A percentile compares a stretch with the other conserved stretches of the same genome.
phyloP scores from a whole-genome alignment of 1,140 invertebrate species.

The silkworm (Bombyx mori) region DNA sequence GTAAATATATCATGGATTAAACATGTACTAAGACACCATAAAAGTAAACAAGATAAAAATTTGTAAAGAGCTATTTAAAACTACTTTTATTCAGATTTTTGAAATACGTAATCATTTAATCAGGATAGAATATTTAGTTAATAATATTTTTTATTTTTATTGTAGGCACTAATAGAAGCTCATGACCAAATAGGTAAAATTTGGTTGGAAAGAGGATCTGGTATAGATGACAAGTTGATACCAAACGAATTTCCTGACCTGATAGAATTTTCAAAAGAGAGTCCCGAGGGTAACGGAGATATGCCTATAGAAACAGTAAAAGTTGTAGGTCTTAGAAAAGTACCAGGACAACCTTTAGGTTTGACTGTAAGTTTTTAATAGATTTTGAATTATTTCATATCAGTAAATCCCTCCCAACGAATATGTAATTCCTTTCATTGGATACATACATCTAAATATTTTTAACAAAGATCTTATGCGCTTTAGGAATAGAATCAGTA shows the following conservation, averaged over 20 bases:
- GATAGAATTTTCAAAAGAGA: constrained; percentile 45
- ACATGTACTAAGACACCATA: too few relatives aligned
- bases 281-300: constrained; percentile 68
- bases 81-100: too few relatives aligned
- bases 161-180: constrained; percentile 72
- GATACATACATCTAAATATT: too few relatives aligned
- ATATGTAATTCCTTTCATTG: too few relatives aligned
- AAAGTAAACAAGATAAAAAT: too few relatives aligned
- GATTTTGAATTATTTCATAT: background rate
- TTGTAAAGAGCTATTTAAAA: too few relatives aligned
- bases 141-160: constrained; percentile 6
- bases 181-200: constrained; percentile 74
- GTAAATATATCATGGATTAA: too few relatives aligned
- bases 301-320: constrained; percentile 85
- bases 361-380: constrained; percentile 70
- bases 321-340: constrained; percentile 91
- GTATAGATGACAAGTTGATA: constrained; percentile 47
- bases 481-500: too few relatives aligned
- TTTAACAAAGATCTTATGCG: too few relatives aligned
- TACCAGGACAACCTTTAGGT: constrained; percentile 91
- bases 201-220: constrained; percentile 71
- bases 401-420: too few relatives aligned
- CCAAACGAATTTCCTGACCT: constrained; percentile 36
- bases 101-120: too few relatives aligned
- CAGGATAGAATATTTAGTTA: too few relatives aligned